phyloP scores from a whole-genome alignment of 1,140 invertebrate species.

The Drosophila sturtevanti region DNA sequence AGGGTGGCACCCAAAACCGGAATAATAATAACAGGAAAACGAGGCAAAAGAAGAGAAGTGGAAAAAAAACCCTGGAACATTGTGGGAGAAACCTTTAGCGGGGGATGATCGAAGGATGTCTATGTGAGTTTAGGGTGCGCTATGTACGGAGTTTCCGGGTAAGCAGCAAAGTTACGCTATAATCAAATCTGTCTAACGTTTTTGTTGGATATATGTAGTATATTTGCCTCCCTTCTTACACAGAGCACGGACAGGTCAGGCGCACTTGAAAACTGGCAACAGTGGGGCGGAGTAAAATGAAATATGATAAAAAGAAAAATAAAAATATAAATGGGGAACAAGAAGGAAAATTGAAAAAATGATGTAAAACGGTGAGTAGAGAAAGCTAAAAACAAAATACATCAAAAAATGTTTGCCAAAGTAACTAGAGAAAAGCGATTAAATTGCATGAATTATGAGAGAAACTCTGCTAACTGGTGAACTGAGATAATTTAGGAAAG shows the following conservation, averaged over 20 bases:
- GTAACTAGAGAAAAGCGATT: constrained; percentile 60
- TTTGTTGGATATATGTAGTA: constrained; percentile 20
- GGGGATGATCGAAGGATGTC: constrained; percentile 8
- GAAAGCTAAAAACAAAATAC: constrained; percentile 15
- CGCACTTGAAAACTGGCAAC: constrained; percentile 37
- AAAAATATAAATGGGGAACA: constrained; percentile 12
- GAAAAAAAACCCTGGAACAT: neutral
- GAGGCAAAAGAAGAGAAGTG: constrained; percentile 7
- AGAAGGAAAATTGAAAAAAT: neutral
- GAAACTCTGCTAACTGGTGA: constrained; percentile 35
- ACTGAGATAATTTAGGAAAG: constrained; percentile 55
- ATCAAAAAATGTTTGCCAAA: constrained; percentile 38
- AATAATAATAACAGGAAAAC: constrained; percentile 5
- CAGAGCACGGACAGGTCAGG: constrained; percentile 1
- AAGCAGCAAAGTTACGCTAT: constrained; percentile 56
- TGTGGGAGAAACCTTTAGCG: neutral
- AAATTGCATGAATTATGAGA: constrained; percentile 68
- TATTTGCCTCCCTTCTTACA: neutral
- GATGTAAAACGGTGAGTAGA: constrained; percentile 6
- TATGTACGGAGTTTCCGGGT: constrained; percentile 62
- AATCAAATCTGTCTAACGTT: constrained; percentile 71
- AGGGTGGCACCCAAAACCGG: constrained; percentile 58
- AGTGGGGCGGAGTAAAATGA: constrained; percentile 41
- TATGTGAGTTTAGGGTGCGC: constrained; percentile 44
- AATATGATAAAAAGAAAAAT: constrained; percentile 56